These are phyloP conservation scores for Numida meleagris DNA, from an alignment of 2,113 vertebrate species.

Conservation along the genomic window DNA sequence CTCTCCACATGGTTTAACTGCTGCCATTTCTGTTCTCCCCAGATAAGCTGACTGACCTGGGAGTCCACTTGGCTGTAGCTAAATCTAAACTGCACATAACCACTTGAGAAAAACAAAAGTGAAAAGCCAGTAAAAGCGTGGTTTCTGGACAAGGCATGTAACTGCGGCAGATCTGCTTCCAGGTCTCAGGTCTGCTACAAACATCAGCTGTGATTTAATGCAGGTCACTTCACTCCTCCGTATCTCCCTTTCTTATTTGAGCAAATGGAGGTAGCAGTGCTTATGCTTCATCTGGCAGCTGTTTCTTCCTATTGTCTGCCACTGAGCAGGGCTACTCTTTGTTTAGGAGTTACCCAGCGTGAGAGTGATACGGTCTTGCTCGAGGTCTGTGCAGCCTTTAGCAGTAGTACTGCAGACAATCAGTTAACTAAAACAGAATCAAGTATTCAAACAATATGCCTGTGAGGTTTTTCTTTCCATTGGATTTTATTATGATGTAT, in stretches of 20 bases:
- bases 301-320: neutral
- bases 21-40: neutral
- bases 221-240: fast-evolving
- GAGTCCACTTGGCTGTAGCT: neutral
- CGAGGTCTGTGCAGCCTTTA: neutral
- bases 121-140: neutral
- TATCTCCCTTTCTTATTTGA: neutral
- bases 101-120: neutral
- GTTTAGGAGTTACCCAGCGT: neutral
- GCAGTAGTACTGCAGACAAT: neutral
- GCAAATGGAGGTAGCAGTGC: neutral
- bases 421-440: slow-evolving; percentile 34
- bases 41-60: neutral
- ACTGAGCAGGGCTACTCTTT: neutral
- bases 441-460: neutral
- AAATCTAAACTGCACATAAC: neutral
- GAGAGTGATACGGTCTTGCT: neutral
- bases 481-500: neutral
- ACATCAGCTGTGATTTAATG: neutral
- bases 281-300: neutral
- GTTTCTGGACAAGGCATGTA: neutral
- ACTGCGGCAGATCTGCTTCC: neutral
- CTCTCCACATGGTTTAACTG: neutral
- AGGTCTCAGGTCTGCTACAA: neutral
- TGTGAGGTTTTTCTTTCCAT: neutral